phyloP scores from a whole-genome alignment of 2,888 invertebrate species.

The Nezara viridula region DNA sequence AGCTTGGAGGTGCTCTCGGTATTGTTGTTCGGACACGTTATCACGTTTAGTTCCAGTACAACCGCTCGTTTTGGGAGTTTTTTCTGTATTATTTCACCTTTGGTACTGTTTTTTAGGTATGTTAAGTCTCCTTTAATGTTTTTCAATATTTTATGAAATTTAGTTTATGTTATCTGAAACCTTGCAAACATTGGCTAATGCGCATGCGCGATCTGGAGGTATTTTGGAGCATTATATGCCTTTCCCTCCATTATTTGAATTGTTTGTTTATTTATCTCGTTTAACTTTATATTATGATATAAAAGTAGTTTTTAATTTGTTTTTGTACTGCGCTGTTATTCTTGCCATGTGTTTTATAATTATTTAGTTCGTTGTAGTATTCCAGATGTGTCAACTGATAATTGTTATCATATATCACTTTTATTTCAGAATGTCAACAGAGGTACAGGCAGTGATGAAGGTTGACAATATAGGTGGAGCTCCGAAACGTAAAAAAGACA shows the following conservation, averaged over 20 bases:
- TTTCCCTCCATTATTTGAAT: conserved; percentile 54
- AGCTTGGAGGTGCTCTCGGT: conserved; percentile 38
- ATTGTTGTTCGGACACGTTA: not conserved
- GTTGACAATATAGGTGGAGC: conserved; percentile 58
- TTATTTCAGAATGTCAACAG: conserved; percentile 61
- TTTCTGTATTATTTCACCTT: conserved; percentile 33
- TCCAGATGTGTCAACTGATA: conserved; percentile 20
- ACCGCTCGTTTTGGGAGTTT: conserved; percentile 13
- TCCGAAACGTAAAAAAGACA: conserved; percentile 55
- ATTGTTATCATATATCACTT: conserved; percentile 51
- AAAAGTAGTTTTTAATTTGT: not conserved
- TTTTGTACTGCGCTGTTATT: not conserved
- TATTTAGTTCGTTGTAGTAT: not conserved
- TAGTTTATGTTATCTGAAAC: conserved; percentile 58
- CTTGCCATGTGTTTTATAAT: not conserved
- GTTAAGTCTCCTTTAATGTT: not conserved
- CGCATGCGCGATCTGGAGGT: conserved; percentile 60
- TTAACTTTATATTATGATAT: not conserved
- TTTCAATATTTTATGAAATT: conserved; percentile 3
- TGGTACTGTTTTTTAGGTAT: conserved; percentile 42
- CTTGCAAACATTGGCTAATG: conserved; percentile 54
- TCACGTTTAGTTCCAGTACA: not conserved
- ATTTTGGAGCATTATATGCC: not conserved
- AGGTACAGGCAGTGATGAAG: conserved; percentile 63
- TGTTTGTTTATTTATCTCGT: not conserved